phyloP scores from a whole-genome alignment of 2,113 vertebrate genomes.

The Esox niger region DNA sequence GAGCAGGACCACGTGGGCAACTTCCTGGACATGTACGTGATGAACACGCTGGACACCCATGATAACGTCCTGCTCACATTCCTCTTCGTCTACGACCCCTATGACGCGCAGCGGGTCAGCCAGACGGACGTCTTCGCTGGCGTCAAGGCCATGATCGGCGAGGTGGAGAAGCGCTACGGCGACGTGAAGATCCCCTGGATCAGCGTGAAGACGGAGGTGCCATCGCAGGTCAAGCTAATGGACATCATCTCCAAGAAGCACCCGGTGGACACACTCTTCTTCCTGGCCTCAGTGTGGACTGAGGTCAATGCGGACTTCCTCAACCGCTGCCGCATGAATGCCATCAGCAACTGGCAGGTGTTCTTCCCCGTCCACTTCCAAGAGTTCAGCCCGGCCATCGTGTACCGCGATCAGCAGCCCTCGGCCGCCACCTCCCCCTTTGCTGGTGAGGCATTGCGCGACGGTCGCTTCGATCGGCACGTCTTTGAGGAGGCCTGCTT shows the following conservation, averaged over 20 bases:
- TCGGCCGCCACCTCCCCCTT: conserved; percentile 70
- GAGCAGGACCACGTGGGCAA: conserved; percentile 80
- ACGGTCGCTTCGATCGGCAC: conserved; percentile 89
- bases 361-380: conserved; percentile 97
- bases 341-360: conserved; percentile 95
- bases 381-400: conserved; percentile 84
- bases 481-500: conserved; percentile 93
- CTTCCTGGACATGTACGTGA: conserved; percentile 90
- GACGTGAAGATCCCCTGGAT: conserved; percentile 92
- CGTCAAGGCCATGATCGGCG: conserved; percentile 83
- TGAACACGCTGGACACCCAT: conserved; percentile 83
- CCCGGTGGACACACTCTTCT: conserved; percentile 92
- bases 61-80: conserved; percentile 90
- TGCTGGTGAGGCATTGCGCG: conserved; percentile 70
- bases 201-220: conserved; percentile 89
- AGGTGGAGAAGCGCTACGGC: conserved; percentile 85
- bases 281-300: conserved; percentile 86
- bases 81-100: conserved; percentile 87
- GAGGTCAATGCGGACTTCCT: conserved; percentile 88
- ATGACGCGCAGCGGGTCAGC: conserved; percentile 82
- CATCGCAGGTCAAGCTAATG: conserved; percentile 94
- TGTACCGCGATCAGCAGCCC: conserved; percentile 78
- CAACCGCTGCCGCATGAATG: conserved; percentile 95
- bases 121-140: conserved; percentile 86
- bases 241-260: conserved; percentile 98